These are phyloP conservation scores for Opisthocomus hoazin DNA, from an alignment of 2,113 vertebrate species.

Conservation along the genomic window DNA sequence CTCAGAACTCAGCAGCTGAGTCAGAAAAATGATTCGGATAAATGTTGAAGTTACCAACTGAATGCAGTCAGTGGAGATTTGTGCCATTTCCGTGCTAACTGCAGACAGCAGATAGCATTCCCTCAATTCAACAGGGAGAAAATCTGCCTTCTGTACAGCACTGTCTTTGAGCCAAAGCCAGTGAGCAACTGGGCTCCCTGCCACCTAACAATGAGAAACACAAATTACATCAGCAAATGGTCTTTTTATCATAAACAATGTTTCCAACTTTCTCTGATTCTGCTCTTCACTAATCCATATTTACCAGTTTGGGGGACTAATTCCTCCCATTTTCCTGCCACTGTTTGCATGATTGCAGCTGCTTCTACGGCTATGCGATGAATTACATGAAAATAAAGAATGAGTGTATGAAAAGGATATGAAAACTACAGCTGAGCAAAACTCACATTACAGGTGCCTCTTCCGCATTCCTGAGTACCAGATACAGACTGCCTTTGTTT, in stretches of 20 bases:
- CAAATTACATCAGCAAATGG: background rate
- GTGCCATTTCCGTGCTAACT: background rate
- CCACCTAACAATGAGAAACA: background rate
- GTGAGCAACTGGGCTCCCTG: background rate
- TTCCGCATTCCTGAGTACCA: background rate
- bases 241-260: background rate
- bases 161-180: background rate
- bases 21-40: background rate
- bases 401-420: background rate
- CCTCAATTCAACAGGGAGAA: background rate
- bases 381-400: background rate
- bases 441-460: background rate
- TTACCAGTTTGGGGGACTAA: background rate
- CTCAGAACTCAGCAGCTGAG: background rate
- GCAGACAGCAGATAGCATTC: background rate
- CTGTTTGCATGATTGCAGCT: background rate
- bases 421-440: background rate
- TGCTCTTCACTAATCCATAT: background rate
- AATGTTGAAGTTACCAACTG: background rate
- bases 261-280: background rate
- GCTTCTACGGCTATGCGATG: background rate
- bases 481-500: background rate
- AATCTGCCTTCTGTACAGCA: background rate
- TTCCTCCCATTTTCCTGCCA: background rate
- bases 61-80: background rate